Conservation (phyloP, 92 coral and sea anemone species). For the Palythoa caribaeorum region DNA sequence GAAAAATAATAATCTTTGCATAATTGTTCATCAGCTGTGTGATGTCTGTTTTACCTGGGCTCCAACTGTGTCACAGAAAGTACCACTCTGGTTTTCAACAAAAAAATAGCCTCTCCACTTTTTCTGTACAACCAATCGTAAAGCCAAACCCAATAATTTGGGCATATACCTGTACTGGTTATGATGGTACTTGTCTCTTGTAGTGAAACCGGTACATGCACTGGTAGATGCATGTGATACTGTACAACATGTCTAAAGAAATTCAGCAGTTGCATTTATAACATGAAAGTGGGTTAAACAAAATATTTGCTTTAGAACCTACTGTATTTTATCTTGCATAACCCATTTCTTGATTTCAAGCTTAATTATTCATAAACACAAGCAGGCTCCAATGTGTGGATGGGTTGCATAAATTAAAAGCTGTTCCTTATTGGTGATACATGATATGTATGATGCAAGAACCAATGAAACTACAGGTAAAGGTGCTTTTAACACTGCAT, state of each 20-base stretch:
- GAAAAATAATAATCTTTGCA: too few species aligned
- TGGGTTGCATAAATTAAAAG: slow-evolving; percentile 19
- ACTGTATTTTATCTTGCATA: slow-evolving; percentile 1
- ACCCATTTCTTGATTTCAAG: slow-evolving; percentile 11
- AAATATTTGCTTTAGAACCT: slow-evolving; percentile 15
- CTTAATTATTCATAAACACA: slow-evolving; percentile 6
- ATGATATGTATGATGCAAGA: slow-evolving; percentile 4
- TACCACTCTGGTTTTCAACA: too few species aligned
- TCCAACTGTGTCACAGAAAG: too few species aligned
- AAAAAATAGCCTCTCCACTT: too few species aligned
- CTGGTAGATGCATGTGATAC: slow-evolving; percentile 5
- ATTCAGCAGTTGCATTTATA: slow-evolving; percentile 10
- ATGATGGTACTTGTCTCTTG: slow-evolving; percentile 9
- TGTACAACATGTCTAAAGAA: not conserved
- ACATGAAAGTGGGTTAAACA: slow-evolving; percentile 4
- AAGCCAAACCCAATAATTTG: too few species aligned
- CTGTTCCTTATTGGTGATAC: slow-evolving; percentile 18
- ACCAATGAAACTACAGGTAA: slow-evolving; percentile 10
- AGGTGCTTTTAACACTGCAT: slow-evolving; percentile 15
- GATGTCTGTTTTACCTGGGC: too few species aligned
- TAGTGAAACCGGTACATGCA: slow-evolving; percentile 10
- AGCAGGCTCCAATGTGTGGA: slow-evolving; percentile 3
- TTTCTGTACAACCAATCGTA: too few species aligned
- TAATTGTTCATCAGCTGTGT: too few species aligned
- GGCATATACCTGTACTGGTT: not conserved